Evolutionary conservation across 2,888 invertebrate species (phyloP), one percentile per base, ranked within the genome.

Genomic region (Caenorhabditis doughertyi): DNA sequence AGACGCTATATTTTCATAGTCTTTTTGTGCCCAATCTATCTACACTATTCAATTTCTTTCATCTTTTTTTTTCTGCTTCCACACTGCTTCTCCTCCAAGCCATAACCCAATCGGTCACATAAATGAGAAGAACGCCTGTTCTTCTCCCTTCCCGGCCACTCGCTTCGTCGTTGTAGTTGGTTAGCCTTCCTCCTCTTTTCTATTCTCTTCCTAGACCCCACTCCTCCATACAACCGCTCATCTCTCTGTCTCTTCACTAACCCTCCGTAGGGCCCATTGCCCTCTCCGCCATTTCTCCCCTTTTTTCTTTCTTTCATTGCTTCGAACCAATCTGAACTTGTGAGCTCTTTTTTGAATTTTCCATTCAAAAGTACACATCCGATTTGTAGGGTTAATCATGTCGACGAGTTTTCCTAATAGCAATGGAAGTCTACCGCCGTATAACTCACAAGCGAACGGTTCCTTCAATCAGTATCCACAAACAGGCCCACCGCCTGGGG

Each of bases 61-160:
- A 62, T 51, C 65, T 49, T 65, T 32, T 64, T 56, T 44, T 56
- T 44, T 39, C 25, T 51, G 51, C 60, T 23, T 53, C 13, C 16
- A n/a, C 73, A 49, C 35, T 21, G 74, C 74, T 65, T 56, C 65
- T 42, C 27, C 64, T 65, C 74, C 32, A 53, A 58, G 60, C 72
- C 56, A 42, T 74, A 74, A 65, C 74, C 72, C 74, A 74, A 74
- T 74, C 74, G 74, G 74, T 65, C 74, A 47, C 74, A 76, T 76
- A 76, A 67, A 76, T 67, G 76, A 76, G 68, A 77, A 77, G 77
- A 77, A 77, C 77, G 77, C 77, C 77, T 77, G 77, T 77, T 77
- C 77, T 64, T 62, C 47, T 58, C 39, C 25, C 27, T 55, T 70
- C 58, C 77, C 62, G 65, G 51, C 68, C 77, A 67, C 68, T 77